Percentiles rank a stretch among this genome's conserved stretches.
phyloP scores from a whole-genome alignment of 2,113 vertebrate species.

The Charadrius vociferus region DNA sequence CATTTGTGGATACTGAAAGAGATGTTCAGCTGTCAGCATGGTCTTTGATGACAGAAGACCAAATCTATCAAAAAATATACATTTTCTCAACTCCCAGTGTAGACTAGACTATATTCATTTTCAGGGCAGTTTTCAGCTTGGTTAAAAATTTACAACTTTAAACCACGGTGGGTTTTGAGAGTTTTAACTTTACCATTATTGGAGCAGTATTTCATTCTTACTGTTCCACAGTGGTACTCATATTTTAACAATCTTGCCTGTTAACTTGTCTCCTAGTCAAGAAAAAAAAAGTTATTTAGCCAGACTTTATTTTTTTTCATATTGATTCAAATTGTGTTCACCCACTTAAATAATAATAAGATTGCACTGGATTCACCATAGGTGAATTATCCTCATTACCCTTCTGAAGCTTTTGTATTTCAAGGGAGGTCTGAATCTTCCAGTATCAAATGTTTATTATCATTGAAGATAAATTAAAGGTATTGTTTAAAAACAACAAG shows the following conservation, averaged over 20 bases:
- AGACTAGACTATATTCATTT: not conserved
- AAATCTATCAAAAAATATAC: not conserved
- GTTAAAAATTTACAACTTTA: slow-evolving; percentile 7
- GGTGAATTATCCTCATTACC: not conserved
- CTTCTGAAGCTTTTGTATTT: not conserved
- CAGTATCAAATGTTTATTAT: not conserved
- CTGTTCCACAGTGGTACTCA: not conserved
- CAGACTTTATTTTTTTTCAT: not conserved
- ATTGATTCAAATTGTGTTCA: not conserved
- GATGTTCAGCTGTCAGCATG: not conserved
- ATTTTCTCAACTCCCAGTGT: not conserved
- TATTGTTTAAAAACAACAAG: not conserved
- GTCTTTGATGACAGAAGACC: not conserved
- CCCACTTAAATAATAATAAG: not conserved
- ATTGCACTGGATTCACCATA: not conserved
- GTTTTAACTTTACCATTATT: not conserved
- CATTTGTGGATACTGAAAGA: not conserved
- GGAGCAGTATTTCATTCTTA: slow-evolving; percentile 2
- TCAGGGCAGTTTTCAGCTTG: not conserved
- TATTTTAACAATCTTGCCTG: not conserved
- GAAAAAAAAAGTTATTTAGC: not conserved
- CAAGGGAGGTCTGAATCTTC: not conserved
- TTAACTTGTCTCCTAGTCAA: not conserved
- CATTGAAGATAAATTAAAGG: not conserved
- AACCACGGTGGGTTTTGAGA: not conserved